Evolutionary conservation across 2,113 vertebrate genomes (phyloP).

Genomic region (Lepus europaeus): DNA sequence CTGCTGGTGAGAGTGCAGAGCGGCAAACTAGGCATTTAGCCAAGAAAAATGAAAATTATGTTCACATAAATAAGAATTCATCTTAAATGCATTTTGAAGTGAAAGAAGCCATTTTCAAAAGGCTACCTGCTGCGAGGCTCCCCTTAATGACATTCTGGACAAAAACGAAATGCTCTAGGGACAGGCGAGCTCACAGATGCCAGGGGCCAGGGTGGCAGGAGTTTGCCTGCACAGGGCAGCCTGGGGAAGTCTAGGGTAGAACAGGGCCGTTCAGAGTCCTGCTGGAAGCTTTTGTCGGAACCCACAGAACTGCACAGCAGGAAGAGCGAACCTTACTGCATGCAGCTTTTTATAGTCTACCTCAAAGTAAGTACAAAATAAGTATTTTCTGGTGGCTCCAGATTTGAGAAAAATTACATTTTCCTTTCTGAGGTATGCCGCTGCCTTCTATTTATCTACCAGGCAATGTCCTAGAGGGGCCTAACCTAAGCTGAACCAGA

Average conservation of each 20-base stretch:
- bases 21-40: neutral
- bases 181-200: neutral
- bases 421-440: neutral
- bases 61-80: neutral
- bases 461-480: neutral
- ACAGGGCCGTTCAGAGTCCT: rapidly evolving
- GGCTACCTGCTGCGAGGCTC: neutral
- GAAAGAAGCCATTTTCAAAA: neutral
- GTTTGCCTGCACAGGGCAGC: neutral
- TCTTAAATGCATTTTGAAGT: neutral
- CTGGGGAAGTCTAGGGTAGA: too few relatives aligned
- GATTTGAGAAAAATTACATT: neutral
- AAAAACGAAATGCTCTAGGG: neutral
- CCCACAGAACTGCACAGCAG: neutral
- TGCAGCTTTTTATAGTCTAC: neutral
- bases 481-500: neutral
- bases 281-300: neutral
- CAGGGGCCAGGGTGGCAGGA: neutral
- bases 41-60: neutral
- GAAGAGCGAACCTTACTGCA: neutral
- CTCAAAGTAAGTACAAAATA: neutral
- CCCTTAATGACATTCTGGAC: neutral
- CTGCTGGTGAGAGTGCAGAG: neutral
- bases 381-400: neutral
- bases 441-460: neutral